A percentile compares a stretch with the other conserved stretches of the same genome.
Conservation (phyloP, 2,113 vertebrate species). For the Anolis carolinensis region DNA sequence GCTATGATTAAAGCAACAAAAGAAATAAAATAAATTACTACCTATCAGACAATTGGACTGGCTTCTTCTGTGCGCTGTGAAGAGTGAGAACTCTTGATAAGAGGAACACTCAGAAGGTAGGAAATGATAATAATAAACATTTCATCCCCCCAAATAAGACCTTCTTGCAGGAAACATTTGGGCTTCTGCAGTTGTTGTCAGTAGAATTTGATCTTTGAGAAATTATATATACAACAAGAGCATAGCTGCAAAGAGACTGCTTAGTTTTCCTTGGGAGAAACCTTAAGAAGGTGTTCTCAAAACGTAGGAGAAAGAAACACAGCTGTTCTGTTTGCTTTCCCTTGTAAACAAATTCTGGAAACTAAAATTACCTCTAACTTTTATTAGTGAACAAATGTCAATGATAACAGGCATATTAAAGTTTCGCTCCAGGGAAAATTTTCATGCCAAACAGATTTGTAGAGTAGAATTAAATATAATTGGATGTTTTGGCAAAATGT, state of each 20-base stretch:
- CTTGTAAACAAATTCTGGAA: constrained; percentile 13
- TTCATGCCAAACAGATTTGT: background rate
- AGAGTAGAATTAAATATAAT: background rate
- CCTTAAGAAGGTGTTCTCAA: background rate
- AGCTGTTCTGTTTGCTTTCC: background rate
- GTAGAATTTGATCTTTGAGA: constrained; percentile 43
- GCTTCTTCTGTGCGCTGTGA: constrained; percentile 67
- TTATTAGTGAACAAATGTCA: constrained; percentile 6
- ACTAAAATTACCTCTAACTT: constrained; percentile 12
- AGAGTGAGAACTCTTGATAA: constrained; percentile 71
- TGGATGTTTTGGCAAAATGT: background rate
- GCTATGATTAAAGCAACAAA: constrained; percentile 70
- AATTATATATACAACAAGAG: constrained; percentile 2
- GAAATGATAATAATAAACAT: constrained; percentile 61
- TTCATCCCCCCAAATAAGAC: constrained; percentile 41
- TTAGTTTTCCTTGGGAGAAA: background rate
- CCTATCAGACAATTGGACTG: constrained; percentile 65
- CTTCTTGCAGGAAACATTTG: constrained; percentile 8
- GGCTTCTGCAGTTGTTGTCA: constrained; percentile 3
- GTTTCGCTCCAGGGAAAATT: background rate
- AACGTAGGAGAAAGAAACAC: background rate
- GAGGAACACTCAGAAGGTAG: constrained; percentile 78
- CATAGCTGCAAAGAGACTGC: background rate
- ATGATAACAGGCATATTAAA: background rate
- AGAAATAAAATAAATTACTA: constrained; percentile 71